Evolutionary conservation across 2,797 vertebrate genomes (phyloP).

Genomic region (Synaphobranchus kaupii): DNA sequence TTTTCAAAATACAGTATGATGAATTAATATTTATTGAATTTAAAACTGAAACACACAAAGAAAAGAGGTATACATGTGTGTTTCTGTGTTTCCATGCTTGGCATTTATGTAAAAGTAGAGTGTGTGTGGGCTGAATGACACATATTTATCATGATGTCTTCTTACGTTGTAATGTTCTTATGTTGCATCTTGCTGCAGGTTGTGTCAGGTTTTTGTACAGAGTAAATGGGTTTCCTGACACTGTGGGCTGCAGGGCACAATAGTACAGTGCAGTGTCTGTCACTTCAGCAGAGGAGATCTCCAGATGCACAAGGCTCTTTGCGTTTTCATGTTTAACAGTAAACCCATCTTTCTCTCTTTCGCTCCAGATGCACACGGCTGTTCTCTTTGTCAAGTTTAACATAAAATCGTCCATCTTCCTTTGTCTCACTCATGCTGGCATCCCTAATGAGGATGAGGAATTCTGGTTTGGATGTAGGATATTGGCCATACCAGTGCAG

Average conservation of each 20-base stretch:
- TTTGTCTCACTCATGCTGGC: background rate
- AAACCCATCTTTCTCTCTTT: too few species aligned
- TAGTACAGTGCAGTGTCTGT: constrained; percentile 38
- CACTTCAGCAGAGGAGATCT: constrained; percentile 31
- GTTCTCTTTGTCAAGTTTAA: constrained; percentile 21
- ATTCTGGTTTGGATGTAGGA: constrained; percentile 15
- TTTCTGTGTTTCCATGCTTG: too few species aligned
- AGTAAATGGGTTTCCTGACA: constrained; percentile 23
- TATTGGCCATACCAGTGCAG: constrained; percentile 30
- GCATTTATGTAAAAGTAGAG: too few species aligned
- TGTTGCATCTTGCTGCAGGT: background rate
- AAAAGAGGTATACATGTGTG: too few species aligned
- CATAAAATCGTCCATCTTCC: background rate
- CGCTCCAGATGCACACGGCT: constrained; percentile 20
- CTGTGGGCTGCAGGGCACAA: constrained; percentile 38
- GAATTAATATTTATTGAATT: too few species aligned
- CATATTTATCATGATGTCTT: too few species aligned
- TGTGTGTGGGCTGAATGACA: too few species aligned
- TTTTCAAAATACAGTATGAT: too few species aligned
- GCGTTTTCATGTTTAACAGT: too few species aligned
- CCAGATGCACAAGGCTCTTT: too few species aligned
- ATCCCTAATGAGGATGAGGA: constrained; percentile 2
- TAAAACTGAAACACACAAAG: too few species aligned
- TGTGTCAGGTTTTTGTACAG: background rate
- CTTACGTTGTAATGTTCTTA: background rate